A percentile compares a stretch with the other conserved stretches of the same genome.
Conservation (phyloP, 1,140 invertebrate species). For the Oreohelix idahoensis region DNA sequence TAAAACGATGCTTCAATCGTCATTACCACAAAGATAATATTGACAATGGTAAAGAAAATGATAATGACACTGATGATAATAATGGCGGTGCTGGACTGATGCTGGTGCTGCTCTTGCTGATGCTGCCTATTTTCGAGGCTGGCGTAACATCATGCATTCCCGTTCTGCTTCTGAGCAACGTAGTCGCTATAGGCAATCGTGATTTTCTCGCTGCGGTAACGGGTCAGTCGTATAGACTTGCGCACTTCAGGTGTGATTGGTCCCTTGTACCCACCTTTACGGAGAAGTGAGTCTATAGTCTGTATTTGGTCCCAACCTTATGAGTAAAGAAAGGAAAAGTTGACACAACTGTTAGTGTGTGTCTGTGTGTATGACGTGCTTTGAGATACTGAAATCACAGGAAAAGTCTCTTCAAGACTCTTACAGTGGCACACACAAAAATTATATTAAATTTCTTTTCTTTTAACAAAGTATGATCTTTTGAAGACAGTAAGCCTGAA, state of each 20-base stretch:
- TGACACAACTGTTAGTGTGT: no score
- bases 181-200: slow-evolving; percentile 89
- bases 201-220: slow-evolving; percentile 87
- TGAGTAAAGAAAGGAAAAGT: slow-evolving; percentile 32
- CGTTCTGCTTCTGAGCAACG: slow-evolving; percentile 63
- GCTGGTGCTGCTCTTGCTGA: slow-evolving; percentile 27
- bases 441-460: no score
- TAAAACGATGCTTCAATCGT: slow-evolving; percentile 29
- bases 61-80: slow-evolving; percentile 18
- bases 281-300: slow-evolving; percentile 96
- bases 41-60: slow-evolving; percentile 28
- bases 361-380: no score
- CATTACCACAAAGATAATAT: slow-evolving; percentile 24
- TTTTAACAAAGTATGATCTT: no score
- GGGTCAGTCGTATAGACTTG: slow-evolving; percentile 90
- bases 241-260: slow-evolving; percentile 89
- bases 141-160: slow-evolving; percentile 48
- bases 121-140: slow-evolving; percentile 40
- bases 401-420: no score
- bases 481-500: no score
- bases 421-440: no score
- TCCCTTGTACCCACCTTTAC: slow-evolving; percentile 97
- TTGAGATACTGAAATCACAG: no score
- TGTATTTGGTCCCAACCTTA: slow-evolving; percentile 80
- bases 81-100: background rate